Base-by-base conservation (phyloP, 2,888 invertebrate species). In the Cyaniris semiargus region DNA sequence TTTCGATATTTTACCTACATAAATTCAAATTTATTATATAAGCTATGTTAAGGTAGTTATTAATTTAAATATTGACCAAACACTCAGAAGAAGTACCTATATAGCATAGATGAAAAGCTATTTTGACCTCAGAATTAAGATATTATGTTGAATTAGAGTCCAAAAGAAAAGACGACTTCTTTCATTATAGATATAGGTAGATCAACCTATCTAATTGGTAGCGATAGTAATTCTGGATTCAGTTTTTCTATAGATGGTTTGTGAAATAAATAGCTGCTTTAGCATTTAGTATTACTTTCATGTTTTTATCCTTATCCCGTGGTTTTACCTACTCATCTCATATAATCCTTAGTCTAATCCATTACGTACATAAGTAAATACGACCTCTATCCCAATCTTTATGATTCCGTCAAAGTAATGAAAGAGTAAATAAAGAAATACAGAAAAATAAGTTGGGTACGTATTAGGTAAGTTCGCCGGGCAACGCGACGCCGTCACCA, bases 401-500 rank as follows among this genome's bases (percentile, higher is more conserved):
- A 66, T 66, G 66, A 66, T 66, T 66, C 66, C 18, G 66, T 48
- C 74, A 53, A 74, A 23, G 74, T 48, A 48, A 74, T 74, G 53
- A 48, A 48, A 23, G 53, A 48, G 74, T 74, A 74, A 44, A 74
- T 48, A 53, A 74, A 74, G 48, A 31, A 27, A 72, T 72, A 72
- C 72, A 74, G 74, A 74, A 48, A 74, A 74, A 74, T 74, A 74
- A 48, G 53, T 48, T 72, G 44, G 15, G 48, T 72, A 72, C 44
- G 23, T 72, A 74, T 80, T 79, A 78, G 78, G 84, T 84, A 83
- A 84, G 85, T 85, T 85, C 5, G 70, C 23, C 79, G 80, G 80
- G 79, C 80, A 78, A 79, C 79, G 83, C 84, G 84, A 80, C 91
- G 91, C 87, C 90, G 89, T 87, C 88, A 86, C 91, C 94, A 93